A percentile compares a stretch with the other conserved stretches of the same genome.
phyloP scores from a whole-genome alignment of 2,888 invertebrate genomes.

The Lasioglossum villosulum region DNA sequence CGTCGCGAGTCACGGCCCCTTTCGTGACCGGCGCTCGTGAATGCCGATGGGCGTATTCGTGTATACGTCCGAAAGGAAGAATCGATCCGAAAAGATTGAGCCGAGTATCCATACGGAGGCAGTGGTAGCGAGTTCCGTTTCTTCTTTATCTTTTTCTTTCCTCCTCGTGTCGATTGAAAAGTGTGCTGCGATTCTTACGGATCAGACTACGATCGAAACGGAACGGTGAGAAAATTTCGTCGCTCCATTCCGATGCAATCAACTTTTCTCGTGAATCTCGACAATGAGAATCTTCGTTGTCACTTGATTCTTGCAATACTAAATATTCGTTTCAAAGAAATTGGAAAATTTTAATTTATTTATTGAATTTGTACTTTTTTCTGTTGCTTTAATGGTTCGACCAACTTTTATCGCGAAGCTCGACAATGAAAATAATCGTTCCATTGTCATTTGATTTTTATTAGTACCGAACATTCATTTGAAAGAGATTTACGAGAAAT shows the following conservation, averaged over 20 bases:
- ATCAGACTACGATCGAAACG: constrained; percentile 50
- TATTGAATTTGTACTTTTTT: too few species aligned
- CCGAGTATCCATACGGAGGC: constrained; percentile 63
- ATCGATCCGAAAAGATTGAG: constrained; percentile 74
- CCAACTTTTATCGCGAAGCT: background rate
- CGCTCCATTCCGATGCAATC: background rate
- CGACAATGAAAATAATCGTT: background rate
- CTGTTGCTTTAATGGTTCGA: background rate
- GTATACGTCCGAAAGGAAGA: constrained; percentile 69
- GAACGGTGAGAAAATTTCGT: constrained; percentile 21
- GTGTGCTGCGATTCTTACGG: constrained; percentile 41
- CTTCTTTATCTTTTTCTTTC: constrained; percentile 62
- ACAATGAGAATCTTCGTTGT: background rate
- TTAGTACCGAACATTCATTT: background rate
- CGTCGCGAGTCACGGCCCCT: constrained; percentile 77
- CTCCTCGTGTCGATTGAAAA: constrained; percentile 64
- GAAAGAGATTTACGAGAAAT: background rate
- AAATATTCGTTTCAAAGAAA: background rate
- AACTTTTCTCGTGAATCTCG: background rate
- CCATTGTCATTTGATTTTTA: background rate
- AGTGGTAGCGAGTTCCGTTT: constrained; percentile 66
- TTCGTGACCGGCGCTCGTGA: constrained; percentile 80
- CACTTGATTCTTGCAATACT: background rate
- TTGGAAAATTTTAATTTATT: too few species aligned
- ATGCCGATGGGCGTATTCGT: constrained; percentile 80